Conservation (phyloP, 2,113 vertebrate genomes). For the Misgurnus mizolepis region DNA sequence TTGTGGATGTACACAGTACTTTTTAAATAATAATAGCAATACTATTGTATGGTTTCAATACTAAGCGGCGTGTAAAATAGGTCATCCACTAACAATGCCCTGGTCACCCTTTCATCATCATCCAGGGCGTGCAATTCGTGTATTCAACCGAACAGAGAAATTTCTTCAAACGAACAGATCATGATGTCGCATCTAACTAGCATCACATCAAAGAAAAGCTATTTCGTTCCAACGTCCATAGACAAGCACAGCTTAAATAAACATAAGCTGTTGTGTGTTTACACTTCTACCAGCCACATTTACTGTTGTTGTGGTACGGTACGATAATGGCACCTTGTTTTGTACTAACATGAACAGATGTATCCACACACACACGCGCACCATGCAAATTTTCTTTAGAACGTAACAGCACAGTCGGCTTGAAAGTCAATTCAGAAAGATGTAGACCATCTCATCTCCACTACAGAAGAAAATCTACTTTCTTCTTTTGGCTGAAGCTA, state of each 20-base stretch:
- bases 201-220: slow-evolving; percentile 22
- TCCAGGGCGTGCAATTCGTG: not conserved
- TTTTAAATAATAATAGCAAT: too few species aligned
- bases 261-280: slow-evolving; percentile 3
- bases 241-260: not conserved
- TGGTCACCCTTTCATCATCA: slow-evolving; percentile 9
- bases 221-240: not conserved
- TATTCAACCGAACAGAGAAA: slow-evolving; percentile 8
- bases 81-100: not conserved
- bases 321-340: not conserved
- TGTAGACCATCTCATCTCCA: slow-evolving; percentile 42
- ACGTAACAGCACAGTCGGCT: not conserved
- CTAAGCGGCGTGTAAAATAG: not conserved
- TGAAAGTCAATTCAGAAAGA: slow-evolving; percentile 26
- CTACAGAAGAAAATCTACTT: slow-evolving; percentile 43
- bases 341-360: not conserved
- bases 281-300: not conserved
- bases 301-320: not conserved
- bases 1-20: not conserved
- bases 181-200: not conserved
- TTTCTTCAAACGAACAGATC: not conserved
- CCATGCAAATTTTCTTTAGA: not conserved
- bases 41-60: not conserved
- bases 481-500: slow-evolving; percentile 27
- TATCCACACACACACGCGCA: not conserved